These are phyloP conservation scores for Athetis lepigone DNA, from an alignment of 2,888 invertebrate species.

Conservation along the genomic window DNA sequence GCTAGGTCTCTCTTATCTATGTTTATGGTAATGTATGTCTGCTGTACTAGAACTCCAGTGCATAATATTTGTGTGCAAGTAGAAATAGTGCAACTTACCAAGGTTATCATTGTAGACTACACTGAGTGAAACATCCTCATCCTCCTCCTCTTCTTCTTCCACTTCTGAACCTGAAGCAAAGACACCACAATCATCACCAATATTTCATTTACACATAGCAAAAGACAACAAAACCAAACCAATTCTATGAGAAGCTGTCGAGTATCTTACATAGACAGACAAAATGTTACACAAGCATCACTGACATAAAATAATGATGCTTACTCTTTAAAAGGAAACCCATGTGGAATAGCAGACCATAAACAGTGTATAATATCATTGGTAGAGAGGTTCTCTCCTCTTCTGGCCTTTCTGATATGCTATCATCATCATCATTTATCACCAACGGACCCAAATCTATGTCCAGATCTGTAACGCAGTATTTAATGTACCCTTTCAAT, in stretches of 20 bases:
- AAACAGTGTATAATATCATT: slow-evolving; percentile 87
- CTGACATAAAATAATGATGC: slow-evolving; percentile 77
- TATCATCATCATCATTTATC: slow-evolving; percentile 80
- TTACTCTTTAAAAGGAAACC: slow-evolving; percentile 88
- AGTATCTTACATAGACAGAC: slow-evolving; percentile 34
- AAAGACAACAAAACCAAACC: slow-evolving; percentile 38
- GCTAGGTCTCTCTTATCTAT: background rate
- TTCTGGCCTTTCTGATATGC: slow-evolving; percentile 73
- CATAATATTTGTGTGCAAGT: background rate
- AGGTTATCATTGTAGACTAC: slow-evolving; percentile 93
- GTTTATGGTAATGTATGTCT: background rate
- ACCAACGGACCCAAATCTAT: slow-evolving; percentile 84
- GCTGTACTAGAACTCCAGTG: background rate
- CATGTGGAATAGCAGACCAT: slow-evolving; percentile 89
- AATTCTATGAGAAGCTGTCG: slow-evolving; percentile 25
- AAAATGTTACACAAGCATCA: slow-evolving; percentile 63
- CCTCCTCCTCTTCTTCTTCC: slow-evolving; percentile 92
- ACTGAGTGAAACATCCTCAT: slow-evolving; percentile 92
- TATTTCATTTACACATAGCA: slow-evolving; percentile 10
- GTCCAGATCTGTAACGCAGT: slow-evolving; percentile 86
- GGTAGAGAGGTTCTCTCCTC: slow-evolving; percentile 83
- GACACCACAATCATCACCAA: slow-evolving; percentile 6
- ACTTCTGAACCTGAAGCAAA: slow-evolving; percentile 88
- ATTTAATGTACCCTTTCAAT: slow-evolving; percentile 32
- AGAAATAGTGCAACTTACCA: slow-evolving; percentile 84